phyloP scores from a whole-genome alignment of 2,113 vertebrate genomes.

The Xerus inauris region DNA sequence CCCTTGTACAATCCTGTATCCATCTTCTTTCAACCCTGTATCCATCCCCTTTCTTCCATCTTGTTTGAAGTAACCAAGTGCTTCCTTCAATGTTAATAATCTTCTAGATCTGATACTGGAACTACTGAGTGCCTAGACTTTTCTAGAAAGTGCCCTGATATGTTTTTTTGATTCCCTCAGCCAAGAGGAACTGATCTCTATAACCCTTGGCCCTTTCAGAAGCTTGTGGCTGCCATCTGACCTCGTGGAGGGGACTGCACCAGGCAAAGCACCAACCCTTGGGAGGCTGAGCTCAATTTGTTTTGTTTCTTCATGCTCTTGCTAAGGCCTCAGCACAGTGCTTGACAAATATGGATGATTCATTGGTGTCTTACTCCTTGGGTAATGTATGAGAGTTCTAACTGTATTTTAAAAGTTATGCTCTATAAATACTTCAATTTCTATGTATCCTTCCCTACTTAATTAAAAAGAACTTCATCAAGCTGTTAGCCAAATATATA shows the following conservation, averaged over 20 bases:
- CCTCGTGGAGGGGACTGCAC: accelerated
- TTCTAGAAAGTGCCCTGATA: neutral
- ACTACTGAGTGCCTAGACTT: neutral
- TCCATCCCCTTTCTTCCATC: neutral
- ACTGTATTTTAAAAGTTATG: neutral
- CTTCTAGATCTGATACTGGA: neutral
- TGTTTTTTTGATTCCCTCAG: too few species aligned
- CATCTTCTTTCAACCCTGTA: neutral
- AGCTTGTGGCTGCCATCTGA: neutral
- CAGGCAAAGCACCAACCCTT: too few species aligned
- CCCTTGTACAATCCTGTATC: too few species aligned
- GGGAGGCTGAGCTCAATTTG: neutral
- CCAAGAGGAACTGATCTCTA: neutral
- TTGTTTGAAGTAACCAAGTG: neutral
- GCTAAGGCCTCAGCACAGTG: neutral
- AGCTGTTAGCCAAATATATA: neutral
- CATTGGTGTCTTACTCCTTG: neutral
- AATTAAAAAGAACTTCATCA: neutral
- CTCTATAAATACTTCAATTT: neutral
- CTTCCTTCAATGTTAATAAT: neutral
- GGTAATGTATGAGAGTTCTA: neutral
- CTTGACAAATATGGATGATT: neutral
- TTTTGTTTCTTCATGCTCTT: accelerated
- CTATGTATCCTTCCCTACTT: neutral
- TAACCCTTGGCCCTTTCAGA: too few species aligned